These are phyloP conservation scores for Copsychus sechellarum DNA, from an alignment of 2,113 vertebrate genomes.

Conservation along the genomic window DNA sequence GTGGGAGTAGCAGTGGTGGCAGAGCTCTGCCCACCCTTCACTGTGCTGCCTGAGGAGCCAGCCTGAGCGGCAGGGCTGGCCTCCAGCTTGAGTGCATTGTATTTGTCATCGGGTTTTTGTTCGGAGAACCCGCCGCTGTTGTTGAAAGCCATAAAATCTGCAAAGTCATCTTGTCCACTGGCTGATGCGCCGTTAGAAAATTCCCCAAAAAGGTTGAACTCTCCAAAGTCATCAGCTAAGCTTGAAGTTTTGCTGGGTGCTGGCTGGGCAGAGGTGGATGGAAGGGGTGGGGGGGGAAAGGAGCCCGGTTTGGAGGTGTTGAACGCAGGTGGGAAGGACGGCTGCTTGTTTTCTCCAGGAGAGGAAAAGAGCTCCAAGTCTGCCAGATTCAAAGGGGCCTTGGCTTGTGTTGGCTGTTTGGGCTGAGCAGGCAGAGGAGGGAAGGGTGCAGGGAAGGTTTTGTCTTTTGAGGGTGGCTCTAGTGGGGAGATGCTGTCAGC, in stretches of 20 bases:
- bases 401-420: constrained; percentile 83
- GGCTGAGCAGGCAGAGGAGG: constrained; percentile 79
- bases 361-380: constrained; percentile 92
- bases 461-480: constrained; percentile 87
- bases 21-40: constrained; percentile 67
- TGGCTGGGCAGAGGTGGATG: constrained; percentile 48
- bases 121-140: constrained; percentile 77
- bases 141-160: constrained; percentile 95
- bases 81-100: constrained; percentile 65
- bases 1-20: constrained; percentile 35
- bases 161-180: constrained; percentile 89
- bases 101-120: constrained; percentile 69
- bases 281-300: constrained; percentile 33
- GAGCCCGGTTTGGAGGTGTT: constrained; percentile 54
- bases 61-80: constrained; percentile 33
- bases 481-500: constrained; percentile 92
- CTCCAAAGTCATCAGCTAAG: constrained; percentile 88
- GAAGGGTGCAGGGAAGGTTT: constrained; percentile 84
- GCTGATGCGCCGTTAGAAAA: constrained; percentile 73
- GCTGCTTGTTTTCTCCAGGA: constrained; percentile 64
- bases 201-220: constrained; percentile 91
- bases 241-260: constrained; percentile 68
- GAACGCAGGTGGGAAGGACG: constrained; percentile 63
- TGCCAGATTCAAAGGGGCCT: constrained; percentile 87
- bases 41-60: constrained; percentile 11